Evolutionary conservation across 2,888 invertebrate genomes (phyloP), one percentile per base, ranked within the genome.

Genomic region (Syrphus vitripennis): DNA sequence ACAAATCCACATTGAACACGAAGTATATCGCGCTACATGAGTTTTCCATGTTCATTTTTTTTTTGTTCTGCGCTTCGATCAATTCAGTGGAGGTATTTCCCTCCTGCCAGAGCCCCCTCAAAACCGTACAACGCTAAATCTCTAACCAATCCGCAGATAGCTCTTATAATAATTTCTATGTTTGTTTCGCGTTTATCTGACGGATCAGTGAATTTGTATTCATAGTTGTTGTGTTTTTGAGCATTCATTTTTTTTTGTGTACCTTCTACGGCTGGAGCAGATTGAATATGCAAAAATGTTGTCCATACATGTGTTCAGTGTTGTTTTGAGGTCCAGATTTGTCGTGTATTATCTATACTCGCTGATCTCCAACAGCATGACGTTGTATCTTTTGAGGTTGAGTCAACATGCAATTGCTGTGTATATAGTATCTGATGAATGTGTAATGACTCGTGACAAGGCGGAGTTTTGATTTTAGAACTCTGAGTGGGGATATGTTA

Each of bases 201-300:
- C 67, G 61, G 78, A 72, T 78, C 78, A 61, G 42, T 9, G 34
- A 80, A 76, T 84, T 84, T 67, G 70, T 80, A 84, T 84, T 80
- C 78, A 50, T 50, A 72, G 34, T 59, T 12, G 34, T 21, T 34
- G 31, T 31, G 19, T 45, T 50, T 71, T 45, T 61, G 48, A 42
- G 10, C n/a, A 4, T 21, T 26, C 31, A 29, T 16, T 34, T 34
- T 83, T 75, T n/a, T 16, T 26, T 16, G 19, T 67, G 29, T 40
- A 29, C 74, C 77, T 74, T 82, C 69, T 82, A 77, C 34, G 82
- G 82, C 12, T 40, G 72, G 6, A 59, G 21, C 63, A 55, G 67
- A 86, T 86, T 86, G 72, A 82, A 82, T 86, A 86, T 86, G 86
- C 86, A 86, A 86, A 86, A 86, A 63, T 40, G 71, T 34, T 59